phyloP scores from a whole-genome alignment of 64 coral and sea anemone species.

The Porites lutea region DNA sequence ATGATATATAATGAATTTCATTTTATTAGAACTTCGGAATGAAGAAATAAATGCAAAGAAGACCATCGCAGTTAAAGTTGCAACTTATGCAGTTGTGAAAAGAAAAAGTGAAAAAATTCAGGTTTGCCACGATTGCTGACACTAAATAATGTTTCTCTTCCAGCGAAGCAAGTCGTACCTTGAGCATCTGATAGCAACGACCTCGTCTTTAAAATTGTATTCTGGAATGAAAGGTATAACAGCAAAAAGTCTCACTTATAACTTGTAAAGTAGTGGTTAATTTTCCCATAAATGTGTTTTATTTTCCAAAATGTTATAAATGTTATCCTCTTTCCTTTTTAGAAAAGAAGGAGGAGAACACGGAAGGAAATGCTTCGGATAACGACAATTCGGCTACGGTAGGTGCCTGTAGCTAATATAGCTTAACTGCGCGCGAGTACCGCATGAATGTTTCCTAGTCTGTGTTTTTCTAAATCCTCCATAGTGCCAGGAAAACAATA shows the following conservation, averaged over 20 bases:
- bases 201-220: neutral
- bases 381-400: neutral
- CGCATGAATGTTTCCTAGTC: too few species aligned
- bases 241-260: too few species aligned
- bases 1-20: neutral
- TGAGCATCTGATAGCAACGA: constrained; percentile 50
- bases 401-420: neutral
- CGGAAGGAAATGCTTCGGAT: neutral
- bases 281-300: neutral
- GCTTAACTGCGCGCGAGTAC: too few species aligned
- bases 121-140: too few species aligned
- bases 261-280: too few species aligned
- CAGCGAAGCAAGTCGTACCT: constrained; percentile 74
- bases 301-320: neutral
- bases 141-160: neutral
- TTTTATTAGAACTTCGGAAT: too few species aligned
- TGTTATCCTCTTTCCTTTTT: neutral
- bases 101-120: too few species aligned
- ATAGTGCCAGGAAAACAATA: too few species aligned
- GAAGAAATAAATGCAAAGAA: too few species aligned
- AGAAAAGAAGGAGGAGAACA: neutral
- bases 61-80: too few species aligned
- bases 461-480: too few species aligned
- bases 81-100: neutral
- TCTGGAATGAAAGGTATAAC: constrained; percentile 46